Percentiles rank a stretch among this genome's conserved stretches.
phyloP scores from a whole-genome alignment of 1,140 invertebrate species.

The Gryllus bimaculatus region DNA sequence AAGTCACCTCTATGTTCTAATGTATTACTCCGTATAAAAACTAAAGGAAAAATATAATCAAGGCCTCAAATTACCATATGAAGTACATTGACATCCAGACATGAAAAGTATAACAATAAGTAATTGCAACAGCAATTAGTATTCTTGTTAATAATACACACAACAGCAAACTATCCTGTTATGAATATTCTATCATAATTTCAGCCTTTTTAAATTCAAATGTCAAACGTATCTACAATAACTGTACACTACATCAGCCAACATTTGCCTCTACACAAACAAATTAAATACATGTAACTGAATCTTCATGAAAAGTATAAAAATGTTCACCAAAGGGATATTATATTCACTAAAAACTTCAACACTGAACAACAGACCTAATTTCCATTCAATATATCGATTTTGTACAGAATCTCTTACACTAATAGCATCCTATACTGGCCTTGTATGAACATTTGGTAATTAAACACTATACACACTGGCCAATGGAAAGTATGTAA shows the following conservation, averaged over 20 bases:
- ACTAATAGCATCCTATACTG: not conserved
- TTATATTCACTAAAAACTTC: not conserved
- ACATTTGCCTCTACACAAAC: not conserved
- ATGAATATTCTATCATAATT: conserved; percentile 6
- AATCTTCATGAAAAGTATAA: not conserved
- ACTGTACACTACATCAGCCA: not conserved
- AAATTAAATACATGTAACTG: not conserved
- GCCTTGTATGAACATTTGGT: not conserved
- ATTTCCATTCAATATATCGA: not conserved
- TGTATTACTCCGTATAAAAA: conserved; percentile 2
- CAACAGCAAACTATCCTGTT: conserved; percentile 4
- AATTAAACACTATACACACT: conserved; percentile 2
- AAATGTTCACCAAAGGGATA: not conserved
- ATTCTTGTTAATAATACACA: conserved; percentile 6
- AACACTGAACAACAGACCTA: conserved; percentile 1
- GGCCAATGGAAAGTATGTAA: not conserved
- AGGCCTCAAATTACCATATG: conserved; percentile 4
- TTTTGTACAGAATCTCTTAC: conserved; percentile 1
- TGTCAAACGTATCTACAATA: not conserved
- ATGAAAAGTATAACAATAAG: not conserved
- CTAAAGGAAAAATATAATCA: conserved; percentile 6
- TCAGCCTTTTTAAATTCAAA: not conserved
- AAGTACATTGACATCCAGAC: conserved; percentile 4
- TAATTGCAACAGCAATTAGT: conserved; percentile 5
- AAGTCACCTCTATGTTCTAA: not conserved